Evolutionary conservation across 2,888 invertebrate species (phyloP), one percentile per base, ranked within the genome.

Genomic region (Meganola albula): DNA sequence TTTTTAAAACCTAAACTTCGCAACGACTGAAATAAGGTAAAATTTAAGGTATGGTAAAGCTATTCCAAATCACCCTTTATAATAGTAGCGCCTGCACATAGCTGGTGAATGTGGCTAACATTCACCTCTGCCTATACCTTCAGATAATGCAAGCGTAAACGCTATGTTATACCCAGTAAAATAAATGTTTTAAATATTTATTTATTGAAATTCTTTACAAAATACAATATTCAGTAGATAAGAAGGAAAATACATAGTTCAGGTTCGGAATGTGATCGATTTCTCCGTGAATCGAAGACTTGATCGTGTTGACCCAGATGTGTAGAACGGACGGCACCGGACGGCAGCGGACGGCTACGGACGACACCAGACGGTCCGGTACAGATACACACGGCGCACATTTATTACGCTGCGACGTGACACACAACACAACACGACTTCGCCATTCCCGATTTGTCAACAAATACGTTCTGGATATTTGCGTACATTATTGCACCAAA

Each of bases 391-490:
- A 6, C 33, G 23, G 25, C 30, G 40, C 34, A 32, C 41, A 41
- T 32, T 34, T 32, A 48, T 40, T 36, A 23, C 31, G 9, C n/a
- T n/a, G n/a, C 9, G 20, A 30, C 34, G 40, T 37, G 33, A 25
- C 34, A 12, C 18, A 10, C 4, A 24, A n/a, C 21, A n/a, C n/a
- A n/a, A n/a, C n/a, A n/a, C n/a, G n/a, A n/a, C n/a, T n/a, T n/a
- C n/a, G n/a, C n/a, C n/a, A n/a, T n/a, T n/a, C n/a, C n/a, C n/a
- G n/a, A n/a, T n/a, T n/a, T n/a, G n/a, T n/a, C n/a, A n/a, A n/a
- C n/a, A n/a, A n/a, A n/a, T n/a, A n/a, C n/a, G n/a, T n/a, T n/a
- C n/a, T n/a, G n/a, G n/a, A n/a, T n/a, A n/a, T n/a, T n/a, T n/a
- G n/a, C n/a, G n/a, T n/a, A n/a, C n/a, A n/a, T n/a, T n/a, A n/a